phyloP scores from a whole-genome alignment of 2,797 vertebrate species.

The Eulemur albifrons region DNA sequence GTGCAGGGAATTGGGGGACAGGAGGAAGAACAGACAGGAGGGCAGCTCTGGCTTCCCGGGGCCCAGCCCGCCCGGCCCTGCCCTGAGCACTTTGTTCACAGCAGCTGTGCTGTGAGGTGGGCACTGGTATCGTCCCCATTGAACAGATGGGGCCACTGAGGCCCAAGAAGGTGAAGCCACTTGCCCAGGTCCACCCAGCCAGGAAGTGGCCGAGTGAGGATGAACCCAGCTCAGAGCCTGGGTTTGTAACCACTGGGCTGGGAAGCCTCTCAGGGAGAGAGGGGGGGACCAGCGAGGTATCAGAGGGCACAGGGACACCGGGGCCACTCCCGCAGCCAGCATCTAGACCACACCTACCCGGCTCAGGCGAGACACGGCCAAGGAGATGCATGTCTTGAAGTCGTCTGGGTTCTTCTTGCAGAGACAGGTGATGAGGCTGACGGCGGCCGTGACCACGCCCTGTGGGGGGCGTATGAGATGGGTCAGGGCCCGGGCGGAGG shows the following conservation, averaged over 20 bases:
- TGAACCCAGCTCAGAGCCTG: not conserved
- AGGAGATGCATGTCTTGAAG: conserved; percentile 86
- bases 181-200: not conserved
- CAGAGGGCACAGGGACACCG: not conserved
- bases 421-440: conserved; percentile 94
- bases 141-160: not conserved
- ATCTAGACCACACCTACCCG: conserved; percentile 66
- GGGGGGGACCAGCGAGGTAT: not conserved
- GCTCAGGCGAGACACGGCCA: conserved; percentile 85
- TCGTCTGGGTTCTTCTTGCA: conserved; percentile 93
- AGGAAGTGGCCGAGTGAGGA: not conserved
- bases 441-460: conserved; percentile 95
- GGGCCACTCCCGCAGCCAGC: accelerated
- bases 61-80: accelerated
- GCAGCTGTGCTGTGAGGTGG: not conserved
- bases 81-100: not conserved
- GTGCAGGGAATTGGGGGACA: accelerated
- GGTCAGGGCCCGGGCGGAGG: not conserved
- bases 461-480: conserved; percentile 49
- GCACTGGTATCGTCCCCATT: accelerated
- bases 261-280: not conserved
- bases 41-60: not conserved
- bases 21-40: not conserved
- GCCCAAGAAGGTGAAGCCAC: not conserved
- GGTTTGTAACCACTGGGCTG: not conserved